Evolutionary conservation across 2,797 vertebrate species (phyloP).

Genomic region (Sebastes jordani): DNA sequence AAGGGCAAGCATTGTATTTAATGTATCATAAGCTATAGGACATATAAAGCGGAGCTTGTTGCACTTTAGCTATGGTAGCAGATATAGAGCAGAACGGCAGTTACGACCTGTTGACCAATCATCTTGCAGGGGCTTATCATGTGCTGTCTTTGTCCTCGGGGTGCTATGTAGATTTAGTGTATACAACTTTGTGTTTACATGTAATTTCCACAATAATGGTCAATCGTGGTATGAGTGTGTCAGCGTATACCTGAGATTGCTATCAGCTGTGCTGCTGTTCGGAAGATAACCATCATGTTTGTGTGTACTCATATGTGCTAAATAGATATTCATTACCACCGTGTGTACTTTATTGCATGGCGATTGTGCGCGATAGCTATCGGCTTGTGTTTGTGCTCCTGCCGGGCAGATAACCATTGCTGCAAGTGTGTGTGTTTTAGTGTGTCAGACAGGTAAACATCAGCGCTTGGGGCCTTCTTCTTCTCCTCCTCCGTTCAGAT

Average conservation of each 20-base stretch:
- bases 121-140: neutral
- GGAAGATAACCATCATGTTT: slow-evolving; percentile 40
- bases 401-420: slow-evolving; percentile 45
- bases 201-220: neutral
- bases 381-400: slow-evolving; percentile 28
- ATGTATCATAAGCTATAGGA: neutral
- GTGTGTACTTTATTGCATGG: slow-evolving; percentile 31
- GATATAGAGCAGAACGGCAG: neutral
- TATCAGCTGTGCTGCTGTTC: slow-evolving; percentile 46
- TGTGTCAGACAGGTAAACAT: slow-evolving; percentile 61
- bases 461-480: neutral
- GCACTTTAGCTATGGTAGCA: neutral
- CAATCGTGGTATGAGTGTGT: neutral
- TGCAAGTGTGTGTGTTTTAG: neutral
- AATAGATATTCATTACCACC: slow-evolving; percentile 52
- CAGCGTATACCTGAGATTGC: slow-evolving; percentile 19
- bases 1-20: neutral
- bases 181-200: neutral
- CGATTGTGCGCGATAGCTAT: slow-evolving; percentile 36
- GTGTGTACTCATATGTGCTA: slow-evolving; percentile 15
- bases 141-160: no score
- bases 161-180: neutral
- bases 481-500: slow-evolving; percentile 35
- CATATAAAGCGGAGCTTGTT: neutral
- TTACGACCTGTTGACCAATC: neutral